Evolutionary conservation across 2,888 invertebrate genomes (phyloP).

Genomic region (Oligia strigilis): DNA sequence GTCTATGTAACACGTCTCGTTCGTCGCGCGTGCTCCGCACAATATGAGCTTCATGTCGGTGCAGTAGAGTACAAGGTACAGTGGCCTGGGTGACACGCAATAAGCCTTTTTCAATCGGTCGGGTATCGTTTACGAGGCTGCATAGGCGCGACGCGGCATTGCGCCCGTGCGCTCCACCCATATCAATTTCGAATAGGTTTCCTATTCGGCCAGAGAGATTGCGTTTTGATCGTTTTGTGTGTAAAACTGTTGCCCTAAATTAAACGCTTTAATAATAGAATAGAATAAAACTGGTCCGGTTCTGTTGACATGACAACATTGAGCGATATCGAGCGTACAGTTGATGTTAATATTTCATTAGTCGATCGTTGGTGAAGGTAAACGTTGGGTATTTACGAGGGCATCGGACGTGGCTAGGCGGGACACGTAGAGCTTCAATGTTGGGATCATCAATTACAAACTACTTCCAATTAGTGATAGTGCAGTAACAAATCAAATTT

Average conservation of each 20-base stretch:
- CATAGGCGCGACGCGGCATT: slow-evolving; percentile 86
- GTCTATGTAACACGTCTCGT: slow-evolving; percentile 83
- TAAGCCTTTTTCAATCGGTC: slow-evolving; percentile 76
- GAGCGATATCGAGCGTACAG: slow-evolving; percentile 72
- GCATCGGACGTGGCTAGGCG: slow-evolving; percentile 61
- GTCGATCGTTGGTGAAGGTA: slow-evolving; percentile 77
- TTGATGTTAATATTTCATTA: slow-evolving; percentile 83
- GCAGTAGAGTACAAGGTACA: slow-evolving; percentile 73
- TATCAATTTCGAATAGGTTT: slow-evolving; percentile 90
- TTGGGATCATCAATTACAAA: slow-evolving; percentile 82
- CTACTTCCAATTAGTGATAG: slow-evolving; percentile 86
- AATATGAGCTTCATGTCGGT: slow-evolving; percentile 70
- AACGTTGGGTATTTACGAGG: slow-evolving; percentile 70
- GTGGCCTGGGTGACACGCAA: slow-evolving; percentile 57
- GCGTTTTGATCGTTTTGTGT: slow-evolving; percentile 89
- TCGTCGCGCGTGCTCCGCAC: slow-evolving; percentile 39
- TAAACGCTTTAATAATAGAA: slow-evolving; percentile 90
- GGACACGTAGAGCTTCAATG: slow-evolving; percentile 75
- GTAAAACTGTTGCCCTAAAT: slow-evolving; percentile 90
- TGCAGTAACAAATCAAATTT: slow-evolving; percentile 88
- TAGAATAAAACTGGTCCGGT: slow-evolving; percentile 83
- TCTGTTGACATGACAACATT: slow-evolving; percentile 80
- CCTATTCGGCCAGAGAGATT: slow-evolving; percentile 88
- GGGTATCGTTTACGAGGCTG: slow-evolving; percentile 86
- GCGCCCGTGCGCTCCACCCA: slow-evolving; percentile 87